A percentile compares a stretch with the other conserved stretches of the same genome.
These are phyloP conservation scores for Podocnemis expansa DNA, from an alignment of 2,113 vertebrate species.

Conservation along the genomic window DNA sequence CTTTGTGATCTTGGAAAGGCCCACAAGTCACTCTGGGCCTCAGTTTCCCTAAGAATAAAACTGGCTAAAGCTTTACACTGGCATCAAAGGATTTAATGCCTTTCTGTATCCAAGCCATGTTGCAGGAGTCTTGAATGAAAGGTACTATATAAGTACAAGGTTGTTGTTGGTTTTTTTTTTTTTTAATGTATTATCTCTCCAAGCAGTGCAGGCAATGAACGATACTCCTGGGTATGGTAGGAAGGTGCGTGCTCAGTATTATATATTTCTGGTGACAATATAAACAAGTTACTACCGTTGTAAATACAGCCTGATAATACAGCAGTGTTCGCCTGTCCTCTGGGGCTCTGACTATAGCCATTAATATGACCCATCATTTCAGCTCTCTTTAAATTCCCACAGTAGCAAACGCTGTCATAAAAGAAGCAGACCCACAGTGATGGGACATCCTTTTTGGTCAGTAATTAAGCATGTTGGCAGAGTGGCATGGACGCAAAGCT, in stretches of 20 bases:
- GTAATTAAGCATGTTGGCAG: background rate
- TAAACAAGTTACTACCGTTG: background rate
- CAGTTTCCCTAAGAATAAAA: background rate
- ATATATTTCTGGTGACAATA: background rate
- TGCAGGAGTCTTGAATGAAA: background rate
- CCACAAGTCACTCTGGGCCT: background rate
- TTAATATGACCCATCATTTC: background rate
- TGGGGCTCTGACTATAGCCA: background rate
- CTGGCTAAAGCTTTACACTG: background rate
- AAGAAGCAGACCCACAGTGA: background rate
- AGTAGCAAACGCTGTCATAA: background rate
- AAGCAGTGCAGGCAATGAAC: background rate
- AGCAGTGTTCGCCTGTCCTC: background rate
- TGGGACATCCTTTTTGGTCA: background rate
- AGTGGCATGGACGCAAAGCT: background rate
- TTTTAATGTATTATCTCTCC: background rate
- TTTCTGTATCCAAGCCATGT: background rate
- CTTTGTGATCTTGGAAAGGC: background rate
- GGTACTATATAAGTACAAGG: background rate
- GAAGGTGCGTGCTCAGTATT: background rate
- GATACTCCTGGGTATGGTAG: background rate
- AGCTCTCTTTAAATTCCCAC: background rate
- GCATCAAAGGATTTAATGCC: background rate
- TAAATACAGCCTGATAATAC: background rate
- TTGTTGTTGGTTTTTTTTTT: no score